Conservation (phyloP, 1,140 invertebrate species). For the Listronotus oregonensis region DNA sequence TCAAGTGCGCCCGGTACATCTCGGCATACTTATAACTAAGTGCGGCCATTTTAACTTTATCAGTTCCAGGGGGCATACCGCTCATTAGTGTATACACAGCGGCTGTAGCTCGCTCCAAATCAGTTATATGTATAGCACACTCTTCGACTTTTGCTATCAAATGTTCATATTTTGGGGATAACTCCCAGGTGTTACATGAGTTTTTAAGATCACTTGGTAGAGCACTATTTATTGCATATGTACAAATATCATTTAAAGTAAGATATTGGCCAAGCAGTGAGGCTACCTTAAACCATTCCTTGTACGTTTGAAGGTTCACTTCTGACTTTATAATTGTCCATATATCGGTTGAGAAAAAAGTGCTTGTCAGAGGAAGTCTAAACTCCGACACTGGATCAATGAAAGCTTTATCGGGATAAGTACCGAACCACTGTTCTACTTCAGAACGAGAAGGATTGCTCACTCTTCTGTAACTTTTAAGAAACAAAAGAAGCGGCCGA, state of each 20-base stretch:
- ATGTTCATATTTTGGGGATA: constrained; percentile 42
- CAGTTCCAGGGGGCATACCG: constrained; percentile 45
- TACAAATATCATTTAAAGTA: constrained; percentile 47
- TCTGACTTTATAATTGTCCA: constrained; percentile 51
- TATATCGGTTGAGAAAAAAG: constrained; percentile 45
- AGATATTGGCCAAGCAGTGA: constrained; percentile 39
- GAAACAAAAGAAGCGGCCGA: constrained; percentile 37
- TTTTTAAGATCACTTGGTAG: constrained; percentile 33
- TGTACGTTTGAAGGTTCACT: constrained; percentile 50
- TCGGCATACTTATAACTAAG: constrained; percentile 48
- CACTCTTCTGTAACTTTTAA: constrained; percentile 44
- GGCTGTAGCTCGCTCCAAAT: constrained; percentile 47
- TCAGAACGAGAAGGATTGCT: constrained; percentile 41
- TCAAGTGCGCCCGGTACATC: constrained; percentile 32
- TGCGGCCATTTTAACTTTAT: constrained; percentile 46
- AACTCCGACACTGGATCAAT: constrained; percentile 47
- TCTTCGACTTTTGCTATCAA: constrained; percentile 45
- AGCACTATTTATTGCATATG: constrained; percentile 45
- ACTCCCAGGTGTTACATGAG: constrained; percentile 36
- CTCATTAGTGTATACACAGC: constrained; percentile 46
- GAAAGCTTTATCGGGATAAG: constrained; percentile 37
- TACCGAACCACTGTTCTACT: constrained; percentile 47
- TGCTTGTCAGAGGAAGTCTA: constrained; percentile 43
- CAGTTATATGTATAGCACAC: constrained; percentile 44
- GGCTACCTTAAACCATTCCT: constrained; percentile 45